Evolutionary conservation across 1,140 invertebrate genomes (phyloP), one percentile per base, ranked within the genome.

Genomic region (Drosophila varians): DNA sequence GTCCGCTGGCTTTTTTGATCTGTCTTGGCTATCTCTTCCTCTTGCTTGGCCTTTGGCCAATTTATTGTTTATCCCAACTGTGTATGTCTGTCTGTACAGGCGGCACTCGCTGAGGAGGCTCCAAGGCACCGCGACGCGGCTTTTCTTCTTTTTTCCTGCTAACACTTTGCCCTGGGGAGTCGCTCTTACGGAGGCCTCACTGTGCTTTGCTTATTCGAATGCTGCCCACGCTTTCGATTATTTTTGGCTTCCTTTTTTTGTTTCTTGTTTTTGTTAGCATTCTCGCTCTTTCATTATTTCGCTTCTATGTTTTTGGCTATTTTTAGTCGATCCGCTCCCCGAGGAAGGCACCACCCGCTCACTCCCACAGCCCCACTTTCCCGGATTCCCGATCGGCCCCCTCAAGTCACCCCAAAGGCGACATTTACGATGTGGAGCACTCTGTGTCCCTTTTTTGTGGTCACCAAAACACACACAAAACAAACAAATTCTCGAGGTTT

Each of bases 41-140:
- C 7, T 21, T 34, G 23, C 25, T 46, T 79, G 77, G 77, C 77
- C 26, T n/a, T 34, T 46, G 55, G 77, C 77, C 77, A 82, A 82
- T 43, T 77, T 64, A 77, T 77, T 78, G 69, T 78, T 77, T 77
- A 77, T 77, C 69, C 49, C 74, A 78, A 49, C 25, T 66, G 55
- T 54, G 54, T 69, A 28, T 31, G 40, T 66, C 55, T 54, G 54
- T 69, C 36, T 31, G 40, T 57, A 74, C 38, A 45, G 64, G 61
- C 4, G 26, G 21, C 46, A 28, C 46, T 53, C 36, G 21, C 0
- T 64, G 7, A 1, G 1, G 0, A 14, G 28, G 11, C 28, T 11
- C 2, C 3, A 31, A 4, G 28, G 28, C 28, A 9, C 26, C 26
- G 7, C 9, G 26, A 2, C 8, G 26, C 7, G 26, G n/a, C 26